phyloP scores from a whole-genome alignment of 2,888 invertebrate species.

The Drosophila kanekoi region DNA sequence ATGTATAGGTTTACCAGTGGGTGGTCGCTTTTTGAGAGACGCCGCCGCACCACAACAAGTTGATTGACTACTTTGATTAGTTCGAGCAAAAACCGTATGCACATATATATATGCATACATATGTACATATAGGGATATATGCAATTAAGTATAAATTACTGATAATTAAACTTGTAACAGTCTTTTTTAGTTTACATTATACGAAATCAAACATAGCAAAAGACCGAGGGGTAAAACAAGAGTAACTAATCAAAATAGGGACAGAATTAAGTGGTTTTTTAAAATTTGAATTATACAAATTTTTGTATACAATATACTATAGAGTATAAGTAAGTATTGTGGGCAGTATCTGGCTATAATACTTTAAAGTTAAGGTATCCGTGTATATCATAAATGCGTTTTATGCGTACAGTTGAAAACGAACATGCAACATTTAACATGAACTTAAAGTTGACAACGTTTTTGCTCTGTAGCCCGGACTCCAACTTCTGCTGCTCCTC shows the following conservation, averaged over 20 bases:
- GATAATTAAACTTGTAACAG: slow-evolving; percentile 83
- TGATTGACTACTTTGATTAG: slow-evolving; percentile 72
- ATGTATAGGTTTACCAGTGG: slow-evolving; percentile 69
- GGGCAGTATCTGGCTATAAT: slow-evolving; percentile 79
- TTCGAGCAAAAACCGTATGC: slow-evolving; percentile 70
- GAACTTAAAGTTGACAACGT: slow-evolving; percentile 47
- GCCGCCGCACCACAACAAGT: slow-evolving; percentile 57
- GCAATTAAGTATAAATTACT: slow-evolving; percentile 54
- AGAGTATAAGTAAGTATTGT: slow-evolving; percentile 38
- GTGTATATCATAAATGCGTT: slow-evolving; percentile 70
- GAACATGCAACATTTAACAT: slow-evolving; percentile 43
- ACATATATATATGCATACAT: slow-evolving; percentile 14
- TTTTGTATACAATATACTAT: slow-evolving; percentile 19
- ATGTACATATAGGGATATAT: slow-evolving; percentile 29
- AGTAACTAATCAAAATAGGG: slow-evolving; percentile 23
- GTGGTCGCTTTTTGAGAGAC: slow-evolving; percentile 6
- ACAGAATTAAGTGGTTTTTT: slow-evolving; percentile 2
- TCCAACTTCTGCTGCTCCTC: slow-evolving; percentile 13
- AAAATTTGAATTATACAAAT: slow-evolving; percentile 21
- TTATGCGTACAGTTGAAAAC: slow-evolving; percentile 67
- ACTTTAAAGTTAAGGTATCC: slow-evolving; percentile 73
- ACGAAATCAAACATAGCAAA: slow-evolving; percentile 48
- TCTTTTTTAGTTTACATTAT: slow-evolving; percentile 84
- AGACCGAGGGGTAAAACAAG: slow-evolving; percentile 31
- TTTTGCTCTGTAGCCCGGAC: slow-evolving; percentile 46